Evolutionary conservation across 2,888 invertebrate species (phyloP), one percentile per base, ranked within the genome.

Genomic region (Polia nebulosa): DNA sequence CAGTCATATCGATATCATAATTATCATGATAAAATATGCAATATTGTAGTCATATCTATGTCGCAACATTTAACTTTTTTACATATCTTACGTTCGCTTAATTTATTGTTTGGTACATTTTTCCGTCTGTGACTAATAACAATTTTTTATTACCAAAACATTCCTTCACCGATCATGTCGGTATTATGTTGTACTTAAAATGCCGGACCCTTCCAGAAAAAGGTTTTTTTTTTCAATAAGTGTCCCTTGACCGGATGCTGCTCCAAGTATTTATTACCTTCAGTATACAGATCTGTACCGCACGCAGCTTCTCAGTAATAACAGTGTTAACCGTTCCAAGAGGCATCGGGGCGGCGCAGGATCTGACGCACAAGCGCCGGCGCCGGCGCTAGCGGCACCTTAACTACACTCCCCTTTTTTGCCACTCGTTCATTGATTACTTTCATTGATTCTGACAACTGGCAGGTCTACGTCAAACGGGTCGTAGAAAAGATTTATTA

Each of bases 341-440:
- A 15, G 7, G 7, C 3, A 6, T 8, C 27, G 32, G 7, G 25
- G 0, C 41, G 51, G n/a, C 58, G 17, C 44, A 25, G 27, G 22
- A 0, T 15, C 51, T 72, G 67, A 55, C 49, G 60, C 61, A 59
- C 29, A 55, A 68, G 68, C 80, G 76, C 79, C 75, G 79, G 68
- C 80, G 76, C 79, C 75, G 79, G 74, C 76, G 79, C 63, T 64
- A 51, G 41, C 49, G 49, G 32, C 25, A 27, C 32, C 47, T 65
- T 59, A 52, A 72, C 56, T 36, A 53, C 62, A 56, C 62, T 53
- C 27, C 25, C 32, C 25, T 63, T 74, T 78, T 76, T 57, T 59
- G 20, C 13, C 36, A 15, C 39, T 20, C 51, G 45, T 53, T 68
- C 53, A 64, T 61, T 64, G 68, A 32, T 79, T 79, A n/a, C n/a